Percentiles rank a stretch among this genome's conserved stretches.
These are phyloP conservation scores for Drosophila pruinosa DNA, from an alignment of 1,140 invertebrate genomes.

Conservation along the genomic window DNA sequence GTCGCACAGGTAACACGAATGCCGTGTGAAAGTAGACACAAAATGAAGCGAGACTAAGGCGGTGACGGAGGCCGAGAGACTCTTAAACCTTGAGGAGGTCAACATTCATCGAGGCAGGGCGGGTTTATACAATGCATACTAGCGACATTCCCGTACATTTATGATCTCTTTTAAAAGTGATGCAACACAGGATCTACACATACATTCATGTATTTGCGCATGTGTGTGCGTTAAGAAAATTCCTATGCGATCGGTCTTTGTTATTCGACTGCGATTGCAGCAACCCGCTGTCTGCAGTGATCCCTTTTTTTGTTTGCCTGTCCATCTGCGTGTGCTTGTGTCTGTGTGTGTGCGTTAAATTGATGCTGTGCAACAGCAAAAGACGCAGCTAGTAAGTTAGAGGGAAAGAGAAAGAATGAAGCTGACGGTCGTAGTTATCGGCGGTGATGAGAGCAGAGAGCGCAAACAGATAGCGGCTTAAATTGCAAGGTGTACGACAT, in stretches of 20 bases:
- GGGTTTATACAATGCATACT: slow-evolving; percentile 3
- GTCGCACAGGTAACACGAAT: slow-evolving; percentile 61
- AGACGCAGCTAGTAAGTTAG: not conserved
- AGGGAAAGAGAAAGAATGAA: slow-evolving; percentile 9
- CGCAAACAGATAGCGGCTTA: slow-evolving; percentile 71
- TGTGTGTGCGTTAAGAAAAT: slow-evolving; percentile 47
- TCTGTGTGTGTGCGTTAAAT: slow-evolving; percentile 22
- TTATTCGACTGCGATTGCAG: slow-evolving; percentile 30
- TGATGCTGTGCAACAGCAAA: slow-evolving; percentile 24
- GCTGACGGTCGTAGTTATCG: slow-evolving; percentile 4
- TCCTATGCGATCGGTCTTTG: slow-evolving; percentile 65
- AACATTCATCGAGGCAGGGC: slow-evolving; percentile 49
- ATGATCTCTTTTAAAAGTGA: slow-evolving; percentile 67
- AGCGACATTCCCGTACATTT: slow-evolving; percentile 57
- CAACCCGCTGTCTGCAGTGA: slow-evolving; percentile 20
- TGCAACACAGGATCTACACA: slow-evolving; percentile 65
- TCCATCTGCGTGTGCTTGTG: not conserved
- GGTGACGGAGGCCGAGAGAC: not conserved
- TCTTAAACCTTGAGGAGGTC: slow-evolving; percentile 56
- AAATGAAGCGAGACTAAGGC: slow-evolving; percentile 34
- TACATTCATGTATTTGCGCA: not conserved
- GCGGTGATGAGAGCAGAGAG: slow-evolving; percentile 39
- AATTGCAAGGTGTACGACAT: slow-evolving; percentile 76
- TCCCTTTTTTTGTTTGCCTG: slow-evolving; percentile 32
- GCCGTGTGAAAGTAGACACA: slow-evolving; percentile 51